Evolutionary conservation across 2,113 vertebrate genomes (phyloP).

Genomic region (Pelodiscus sinensis): DNA sequence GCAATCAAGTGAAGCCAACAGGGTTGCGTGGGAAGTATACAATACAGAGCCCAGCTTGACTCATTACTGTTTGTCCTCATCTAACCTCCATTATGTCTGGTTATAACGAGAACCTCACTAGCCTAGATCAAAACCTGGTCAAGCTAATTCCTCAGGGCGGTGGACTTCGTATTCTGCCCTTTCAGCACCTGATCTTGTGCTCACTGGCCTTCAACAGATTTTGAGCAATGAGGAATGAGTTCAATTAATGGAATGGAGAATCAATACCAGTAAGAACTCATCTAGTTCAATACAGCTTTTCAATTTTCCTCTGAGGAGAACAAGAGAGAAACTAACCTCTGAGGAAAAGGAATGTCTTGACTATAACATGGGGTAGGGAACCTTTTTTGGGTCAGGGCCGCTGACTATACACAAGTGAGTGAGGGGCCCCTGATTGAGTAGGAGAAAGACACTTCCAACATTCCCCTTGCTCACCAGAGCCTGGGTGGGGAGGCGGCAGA

Average conservation of each 20-base stretch:
- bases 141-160: background rate
- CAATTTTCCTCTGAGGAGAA: background rate
- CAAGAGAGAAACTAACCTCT: background rate
- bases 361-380: background rate
- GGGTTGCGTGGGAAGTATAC: background rate
- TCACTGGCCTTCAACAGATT: background rate
- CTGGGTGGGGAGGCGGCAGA: too few relatives aligned
- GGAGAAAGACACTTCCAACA: too few relatives aligned
- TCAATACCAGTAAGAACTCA: background rate
- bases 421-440: too few relatives aligned
- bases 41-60: background rate
- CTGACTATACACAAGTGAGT: too few relatives aligned
- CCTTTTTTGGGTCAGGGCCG: too few relatives aligned
- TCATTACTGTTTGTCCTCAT: background rate
- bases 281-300: background rate
- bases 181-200: background rate
- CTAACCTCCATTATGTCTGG: background rate
- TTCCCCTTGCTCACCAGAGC: too few relatives aligned
- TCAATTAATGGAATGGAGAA: background rate
- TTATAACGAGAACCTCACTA: background rate
- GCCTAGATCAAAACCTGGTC: background rate
- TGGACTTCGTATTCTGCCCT: background rate
- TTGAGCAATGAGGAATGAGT: background rate
- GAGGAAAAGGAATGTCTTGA: background rate
- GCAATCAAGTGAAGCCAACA: background rate